A percentile compares a stretch with the other conserved stretches of the same genome.
These are phyloP conservation scores for Zaprionus bogoriensis DNA, from an alignment of 2,888 invertebrate species.

Conservation along the genomic window DNA sequence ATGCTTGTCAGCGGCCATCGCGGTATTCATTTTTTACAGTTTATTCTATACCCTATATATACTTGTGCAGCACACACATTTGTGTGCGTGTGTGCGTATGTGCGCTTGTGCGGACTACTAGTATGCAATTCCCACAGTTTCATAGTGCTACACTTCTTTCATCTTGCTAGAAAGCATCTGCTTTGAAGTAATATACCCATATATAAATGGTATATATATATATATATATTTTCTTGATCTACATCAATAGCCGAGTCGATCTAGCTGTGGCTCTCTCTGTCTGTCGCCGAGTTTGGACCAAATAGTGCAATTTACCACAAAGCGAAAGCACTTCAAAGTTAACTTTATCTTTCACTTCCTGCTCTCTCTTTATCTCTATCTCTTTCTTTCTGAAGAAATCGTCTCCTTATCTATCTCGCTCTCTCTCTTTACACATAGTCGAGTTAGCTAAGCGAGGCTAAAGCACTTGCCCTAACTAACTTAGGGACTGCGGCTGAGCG, in stretches of 20 bases:
- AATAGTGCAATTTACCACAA: not conserved
- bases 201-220: no score
- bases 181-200: no score
- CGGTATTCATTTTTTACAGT: conserved; percentile 38
- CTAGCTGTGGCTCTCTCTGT: no score
- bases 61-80: not conserved
- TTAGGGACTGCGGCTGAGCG: conserved; percentile 33
- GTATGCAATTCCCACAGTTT: no score
- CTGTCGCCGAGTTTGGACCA: no score
- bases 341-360: not conserved
- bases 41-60: conserved; percentile 8
- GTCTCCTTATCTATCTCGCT: not conserved
- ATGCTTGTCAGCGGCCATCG: conserved; percentile 35
- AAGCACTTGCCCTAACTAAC: conserved; percentile 15
- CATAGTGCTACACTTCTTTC: no score
- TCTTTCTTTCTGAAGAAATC: not conserved
- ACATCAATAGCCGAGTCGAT: no score
- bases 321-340: not conserved
- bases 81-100: not conserved
- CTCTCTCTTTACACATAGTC: not conserved
- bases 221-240: no score
- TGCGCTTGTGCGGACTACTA: no score
- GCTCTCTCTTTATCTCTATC: not conserved
- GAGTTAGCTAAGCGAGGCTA: conserved; percentile 5
- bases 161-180: no score